A percentile compares a stretch with the other conserved stretches of the same genome.
Conservation (phyloP, 2,797 vertebrate species). For the Sitta carolinensis region DNA sequence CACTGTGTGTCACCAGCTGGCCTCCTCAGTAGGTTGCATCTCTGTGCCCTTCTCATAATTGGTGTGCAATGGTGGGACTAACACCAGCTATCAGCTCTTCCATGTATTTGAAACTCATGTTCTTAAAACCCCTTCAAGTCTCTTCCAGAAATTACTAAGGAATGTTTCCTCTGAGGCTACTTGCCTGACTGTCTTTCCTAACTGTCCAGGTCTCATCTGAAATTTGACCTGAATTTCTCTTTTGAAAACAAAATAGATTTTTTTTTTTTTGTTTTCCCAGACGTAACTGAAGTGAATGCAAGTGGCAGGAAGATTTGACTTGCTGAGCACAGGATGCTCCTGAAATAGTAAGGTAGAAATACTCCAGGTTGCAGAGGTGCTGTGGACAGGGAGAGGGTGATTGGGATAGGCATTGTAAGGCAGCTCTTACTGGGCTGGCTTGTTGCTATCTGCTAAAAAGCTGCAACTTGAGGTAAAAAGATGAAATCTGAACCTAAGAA, state of each 20-base stretch:
- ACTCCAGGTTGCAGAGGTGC: neutral
- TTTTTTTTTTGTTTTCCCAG: neutral
- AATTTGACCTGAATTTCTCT: neutral
- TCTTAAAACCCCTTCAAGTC: neutral
- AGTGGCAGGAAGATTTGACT: neutral
- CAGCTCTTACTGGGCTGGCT: neutral
- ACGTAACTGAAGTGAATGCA: neutral
- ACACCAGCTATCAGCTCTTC: neutral
- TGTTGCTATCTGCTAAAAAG: neutral
- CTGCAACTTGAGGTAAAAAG: neutral
- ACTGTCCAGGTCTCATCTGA: neutral
- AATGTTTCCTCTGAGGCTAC: neutral
- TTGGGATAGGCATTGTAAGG: neutral
- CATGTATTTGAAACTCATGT: accelerated
- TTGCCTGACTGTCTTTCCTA: neutral
- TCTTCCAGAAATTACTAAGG: neutral
- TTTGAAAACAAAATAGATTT: neutral
- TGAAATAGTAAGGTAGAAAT: neutral
- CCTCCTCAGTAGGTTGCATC: neutral
- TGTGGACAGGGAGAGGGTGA: neutral
- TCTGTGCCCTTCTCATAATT: neutral
- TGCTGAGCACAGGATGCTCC: neutral
- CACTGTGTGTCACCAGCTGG: neutral
- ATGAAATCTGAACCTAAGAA: neutral
- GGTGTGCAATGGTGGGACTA: neutral